Evolutionary conservation across 1,140 invertebrate species (phyloP), one percentile per base, ranked within the genome.

Genomic region (Oncopodura yosiiana): DNA sequence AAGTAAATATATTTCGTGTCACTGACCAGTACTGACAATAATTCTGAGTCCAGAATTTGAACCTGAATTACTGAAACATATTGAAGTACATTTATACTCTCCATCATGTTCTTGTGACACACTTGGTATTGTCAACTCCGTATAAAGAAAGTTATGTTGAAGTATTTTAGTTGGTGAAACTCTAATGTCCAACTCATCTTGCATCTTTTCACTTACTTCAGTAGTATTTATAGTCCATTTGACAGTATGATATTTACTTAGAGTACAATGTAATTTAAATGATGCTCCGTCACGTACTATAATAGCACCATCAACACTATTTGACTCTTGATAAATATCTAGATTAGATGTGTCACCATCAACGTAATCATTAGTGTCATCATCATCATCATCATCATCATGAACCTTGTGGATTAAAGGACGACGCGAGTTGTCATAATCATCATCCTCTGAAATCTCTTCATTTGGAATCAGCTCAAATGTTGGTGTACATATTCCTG

Each of bases 11-110:
- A 42, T 11, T 46, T 34, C 3, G 14, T 16, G 39, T 37, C 30
- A 56, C 54, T 56, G 46, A 56, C 54, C 54, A 44, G 45, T 56
- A 38, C 41, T 56, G 27, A 56, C 48, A 44, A 48, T 34, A 21
- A 56, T 48, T 42, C n/a, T 56, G 48, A 56, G 12, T 14, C 54
- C 54, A 50, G 44, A 23, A 34, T 56, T 56, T 19, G 34, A 36
- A 26, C 36, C 52, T 27, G 36, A 11, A 27, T 3, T 12, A 34
- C 27, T 45, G 18, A 49, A 29, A 43, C 54, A 56, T 18, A 44
- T 23, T 26, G 46, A 34, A 16, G 54, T 44, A 42, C 56, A 58
- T 48, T 48, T 53, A 38, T 58, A 58, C 45, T 58, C 50, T n/a
- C 56, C 56, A 27, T 36, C 41, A 34, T 58, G 56, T 24, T 39